Evolutionary conservation across 2,113 vertebrate genomes (phyloP).

Genomic region (Xiphorhynchus elegans): DNA sequence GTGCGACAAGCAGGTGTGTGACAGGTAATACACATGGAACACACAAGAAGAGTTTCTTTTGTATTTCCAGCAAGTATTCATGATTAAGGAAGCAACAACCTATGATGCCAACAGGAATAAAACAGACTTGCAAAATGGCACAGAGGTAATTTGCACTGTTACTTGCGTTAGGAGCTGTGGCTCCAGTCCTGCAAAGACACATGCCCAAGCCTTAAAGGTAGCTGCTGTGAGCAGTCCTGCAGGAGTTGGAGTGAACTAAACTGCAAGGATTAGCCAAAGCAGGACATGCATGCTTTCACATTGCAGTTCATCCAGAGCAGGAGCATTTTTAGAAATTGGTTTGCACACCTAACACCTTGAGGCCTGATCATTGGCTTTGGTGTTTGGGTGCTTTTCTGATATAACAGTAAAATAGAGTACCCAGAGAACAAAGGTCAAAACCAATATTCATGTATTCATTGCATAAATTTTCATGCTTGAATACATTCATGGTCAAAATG

Average conservation of each 20-base stretch:
- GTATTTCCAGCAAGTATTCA: background rate
- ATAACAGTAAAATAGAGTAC: background rate
- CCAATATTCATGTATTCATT: background rate
- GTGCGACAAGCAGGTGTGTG: background rate
- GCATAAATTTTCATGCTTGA: background rate
- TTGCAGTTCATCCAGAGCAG: background rate
- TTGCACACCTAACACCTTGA: background rate
- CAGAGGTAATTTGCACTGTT: accelerated
- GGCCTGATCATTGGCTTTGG: background rate
- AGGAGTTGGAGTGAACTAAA: background rate
- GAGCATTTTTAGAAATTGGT: background rate
- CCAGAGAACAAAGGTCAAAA: background rate
- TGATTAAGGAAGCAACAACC: background rate
- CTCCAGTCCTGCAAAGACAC: background rate
- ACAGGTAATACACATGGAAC: accelerated
- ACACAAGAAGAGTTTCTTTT: background rate
- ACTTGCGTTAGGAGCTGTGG: background rate
- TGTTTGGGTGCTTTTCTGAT: background rate
- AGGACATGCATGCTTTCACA: background rate
- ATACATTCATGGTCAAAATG: background rate
- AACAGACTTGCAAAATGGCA: background rate
- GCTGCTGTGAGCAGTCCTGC: background rate
- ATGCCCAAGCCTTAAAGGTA: background rate
- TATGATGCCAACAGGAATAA: background rate
- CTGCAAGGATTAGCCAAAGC: background rate